phyloP scores from a whole-genome alignment of 2,797 vertebrate species.

The Vespertilio murinus region DNA sequence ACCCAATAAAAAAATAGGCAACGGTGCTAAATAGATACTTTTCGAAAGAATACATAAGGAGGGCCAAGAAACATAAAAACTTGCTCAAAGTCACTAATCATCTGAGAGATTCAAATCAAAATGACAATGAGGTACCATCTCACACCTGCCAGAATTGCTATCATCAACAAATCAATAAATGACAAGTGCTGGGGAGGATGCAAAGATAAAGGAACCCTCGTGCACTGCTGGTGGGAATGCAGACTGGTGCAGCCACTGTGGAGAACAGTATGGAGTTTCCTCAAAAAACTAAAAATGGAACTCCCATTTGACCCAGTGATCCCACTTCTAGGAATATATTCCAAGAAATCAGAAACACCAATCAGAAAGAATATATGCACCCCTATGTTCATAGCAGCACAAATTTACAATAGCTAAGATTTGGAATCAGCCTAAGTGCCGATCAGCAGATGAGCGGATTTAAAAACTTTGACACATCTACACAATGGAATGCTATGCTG shows the following conservation, averaged over 20 bases:
- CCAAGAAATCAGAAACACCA: not conserved
- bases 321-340: not conserved
- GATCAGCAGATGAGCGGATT: not conserved
- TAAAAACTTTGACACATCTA: too few species aligned
- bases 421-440: not conserved
- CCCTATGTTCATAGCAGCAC: not conserved
- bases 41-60: too few species aligned
- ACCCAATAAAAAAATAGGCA: too few species aligned
- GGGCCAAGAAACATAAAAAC: too few species aligned
- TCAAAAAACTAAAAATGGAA: not conserved
- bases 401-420: not conserved
- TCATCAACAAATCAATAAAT: not conserved
- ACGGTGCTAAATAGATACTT: too few species aligned
- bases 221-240: not conserved
- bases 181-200: not conserved
- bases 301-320: not conserved
- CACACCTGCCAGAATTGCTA: not conserved
- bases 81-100: not conserved
- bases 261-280: not conserved
- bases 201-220: not conserved
- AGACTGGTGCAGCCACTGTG: not conserved
- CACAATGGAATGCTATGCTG: too few species aligned
- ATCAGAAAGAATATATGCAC: not conserved
- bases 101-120: not conserved
- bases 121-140: not conserved